phyloP scores from a whole-genome alignment of 1,140 invertebrate species.

The Stenopsyche tienmushanensis region DNA sequence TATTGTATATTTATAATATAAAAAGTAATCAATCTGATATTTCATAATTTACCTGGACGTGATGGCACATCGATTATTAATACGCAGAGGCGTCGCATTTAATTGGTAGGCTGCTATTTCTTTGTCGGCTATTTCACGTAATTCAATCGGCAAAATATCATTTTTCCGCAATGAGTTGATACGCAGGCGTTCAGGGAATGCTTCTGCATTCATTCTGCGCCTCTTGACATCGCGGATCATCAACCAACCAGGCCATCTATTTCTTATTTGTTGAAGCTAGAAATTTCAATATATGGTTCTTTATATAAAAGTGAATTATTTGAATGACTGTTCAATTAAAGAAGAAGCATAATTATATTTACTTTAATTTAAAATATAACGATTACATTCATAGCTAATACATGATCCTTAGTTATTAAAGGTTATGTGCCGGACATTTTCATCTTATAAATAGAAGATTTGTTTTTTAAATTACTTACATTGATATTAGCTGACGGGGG shows the following conservation, averaged over 20 bases:
- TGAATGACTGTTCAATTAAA: too few relatives aligned
- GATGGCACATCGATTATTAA: constrained; percentile 74
- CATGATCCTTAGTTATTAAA: too few relatives aligned
- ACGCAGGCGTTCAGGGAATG: constrained; percentile 69
- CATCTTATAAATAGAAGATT: too few relatives aligned
- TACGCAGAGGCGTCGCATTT: constrained; percentile 65
- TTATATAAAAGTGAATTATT: too few relatives aligned
- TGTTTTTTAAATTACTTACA: too few relatives aligned
- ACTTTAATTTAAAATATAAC: too few relatives aligned
- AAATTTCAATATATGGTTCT: too few relatives aligned
- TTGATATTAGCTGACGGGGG: too few relatives aligned
- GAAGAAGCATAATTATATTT: too few relatives aligned
- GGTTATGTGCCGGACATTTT: too few relatives aligned
- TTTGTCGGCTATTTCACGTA: constrained; percentile 71
- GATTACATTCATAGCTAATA: too few relatives aligned
- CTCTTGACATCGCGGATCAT: constrained; percentile 84
- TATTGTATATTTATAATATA: constrained; percentile 17
- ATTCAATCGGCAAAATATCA: constrained; percentile 75
- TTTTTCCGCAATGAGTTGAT: constrained; percentile 78
- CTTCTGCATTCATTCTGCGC: constrained; percentile 68
- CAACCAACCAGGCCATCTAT: constrained; percentile 71
- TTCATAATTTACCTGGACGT: constrained; percentile 58
- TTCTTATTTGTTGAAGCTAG: constrained; percentile 66
- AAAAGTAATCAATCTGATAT: too few relatives aligned
- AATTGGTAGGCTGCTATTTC: constrained; percentile 75